A percentile compares a stretch with the other conserved stretches of the same genome.
Evolutionary conservation across 2,113 vertebrate genomes (phyloP).

Genomic region (Oxyura jamaicensis): DNA sequence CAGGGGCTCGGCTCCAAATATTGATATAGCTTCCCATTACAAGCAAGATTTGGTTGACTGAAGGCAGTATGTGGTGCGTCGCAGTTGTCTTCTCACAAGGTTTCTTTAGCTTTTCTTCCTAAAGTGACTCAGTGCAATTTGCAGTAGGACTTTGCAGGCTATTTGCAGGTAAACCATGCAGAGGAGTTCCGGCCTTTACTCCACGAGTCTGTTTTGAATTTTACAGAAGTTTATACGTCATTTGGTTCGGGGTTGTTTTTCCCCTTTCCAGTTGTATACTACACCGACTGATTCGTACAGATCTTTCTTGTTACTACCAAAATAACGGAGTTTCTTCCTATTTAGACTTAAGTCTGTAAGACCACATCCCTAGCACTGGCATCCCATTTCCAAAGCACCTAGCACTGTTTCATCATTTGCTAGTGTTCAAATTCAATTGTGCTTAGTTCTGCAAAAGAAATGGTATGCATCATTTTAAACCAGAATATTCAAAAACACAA

Average conservation of each 20-base stretch:
- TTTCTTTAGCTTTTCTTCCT: neutral
- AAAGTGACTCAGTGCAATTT: neutral
- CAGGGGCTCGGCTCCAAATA: conserved; percentile 22
- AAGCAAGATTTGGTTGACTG: neutral
- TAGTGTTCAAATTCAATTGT: neutral
- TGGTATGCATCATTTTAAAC: neutral
- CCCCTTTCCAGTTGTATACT: neutral
- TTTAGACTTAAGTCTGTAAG: neutral
- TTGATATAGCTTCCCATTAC: conserved; percentile 27
- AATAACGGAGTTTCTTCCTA: neutral
- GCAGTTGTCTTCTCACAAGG: neutral
- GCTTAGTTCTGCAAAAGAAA: neutral
- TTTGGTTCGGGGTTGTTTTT: neutral
- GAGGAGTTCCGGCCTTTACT: neutral
- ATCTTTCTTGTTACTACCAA: neutral
- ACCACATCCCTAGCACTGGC: neutral
- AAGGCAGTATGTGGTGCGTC: neutral
- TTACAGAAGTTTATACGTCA: neutral
- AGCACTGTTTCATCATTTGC: neutral
- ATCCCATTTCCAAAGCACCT: neutral
- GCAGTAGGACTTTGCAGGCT: neutral
- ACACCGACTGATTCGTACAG: neutral
- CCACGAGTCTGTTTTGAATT: neutral
- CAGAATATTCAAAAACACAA: neutral
- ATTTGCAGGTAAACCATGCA: neutral